Evolutionary conservation across 2,797 vertebrate genomes (phyloP), one percentile per base, ranked within the genome.

Genomic region (Prionace glauca): DNA sequence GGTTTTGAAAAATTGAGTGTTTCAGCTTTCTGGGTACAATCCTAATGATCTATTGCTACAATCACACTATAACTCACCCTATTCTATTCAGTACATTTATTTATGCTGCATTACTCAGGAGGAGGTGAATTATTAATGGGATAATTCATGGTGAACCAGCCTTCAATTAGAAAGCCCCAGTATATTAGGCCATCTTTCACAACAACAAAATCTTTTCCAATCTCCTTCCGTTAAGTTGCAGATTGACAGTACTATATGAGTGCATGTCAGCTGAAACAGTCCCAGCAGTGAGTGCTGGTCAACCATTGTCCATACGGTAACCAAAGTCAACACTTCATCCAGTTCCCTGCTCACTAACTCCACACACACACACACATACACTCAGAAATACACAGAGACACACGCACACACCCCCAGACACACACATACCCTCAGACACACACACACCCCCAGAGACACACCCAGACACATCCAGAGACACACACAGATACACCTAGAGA

Each of bases 71-170:
- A 45, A 60, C 56, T 88, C 50, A 88, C 29, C 86, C 36, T 60
- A 88, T 88, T 87, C 84, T 88, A n/a, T 8, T 84, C 79, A 84
- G 36, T 84, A 84, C 36, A 84, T 84, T 84, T 84, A 84, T 84
- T 88, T 60, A 29, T 60, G 26, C 10, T 60, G 24, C 50, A 56
- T 88, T 4, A 60, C 86, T 60, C 9, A 60, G 45, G 41, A 45
- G 77, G 26, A 16, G 50, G 24, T 87, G 9, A 87, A 87, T 87
- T 81, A 81, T 81, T 81, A 81, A 81, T 81, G n/a, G 36, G 16
- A 0, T 50, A 50, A 29, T 10, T 87, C 45, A 24, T 60, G 26
- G 22, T 56, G 26, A 26, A 88, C 26, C 45, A 88, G 86, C 56
- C 24, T 88, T 88, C 45, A 22, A 29, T 88, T 88, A 56, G 26